Base-by-base conservation (phyloP, 2,888 invertebrate genomes). In the Sthenelais limicola region DNA sequence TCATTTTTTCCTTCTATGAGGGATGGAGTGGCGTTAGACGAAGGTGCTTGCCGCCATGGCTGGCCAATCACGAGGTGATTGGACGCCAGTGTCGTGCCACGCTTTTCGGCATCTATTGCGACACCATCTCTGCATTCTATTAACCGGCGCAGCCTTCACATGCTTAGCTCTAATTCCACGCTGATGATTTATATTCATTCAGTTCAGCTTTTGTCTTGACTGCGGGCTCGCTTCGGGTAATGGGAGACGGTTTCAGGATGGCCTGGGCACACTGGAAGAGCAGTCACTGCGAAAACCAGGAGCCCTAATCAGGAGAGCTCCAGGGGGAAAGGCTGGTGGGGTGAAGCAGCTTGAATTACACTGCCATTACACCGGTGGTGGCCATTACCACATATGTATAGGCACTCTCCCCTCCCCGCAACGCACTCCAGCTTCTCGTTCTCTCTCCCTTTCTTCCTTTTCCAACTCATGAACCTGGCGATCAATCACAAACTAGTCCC, bases 111-210 rank as follows among this genome's bases (percentile, higher is more conserved):
- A 35, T 38, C 62, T 43, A 38, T 38, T 38, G 38, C 62, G 62
- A 35, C 62, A 62, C 62, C 62, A 35, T 26, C n/a, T 35, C n/a
- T 43, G 38, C 38, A 43, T 33, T 62, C 62, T 62, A 62, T 62
- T 62, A 62, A 62, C 62, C 62, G 62, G 21, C 24, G 24, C 35
- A 62, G 62, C 62, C 35, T 38, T n/a, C 38, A 35, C 62, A 35
- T 62, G 62, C 62, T 38, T 18, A 38, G 38, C 62, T 62, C 62
- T 62, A 62, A 62, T 62, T 62, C 62, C 62, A 9, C 5, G 35
- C 38, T 26, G 56, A 18, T 62, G 62, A 62, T 62, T 62, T 35
- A 62, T 62, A 62, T 62, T 62, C 62, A 62, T 62, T 43, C 62
- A 9, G 21, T 12, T 43, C 21, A 4, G 24, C 43, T 38, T 62